These are phyloP conservation scores for Polydesmus complanatus DNA, from an alignment of 2,888 invertebrate species.

Conservation along the genomic window DNA sequence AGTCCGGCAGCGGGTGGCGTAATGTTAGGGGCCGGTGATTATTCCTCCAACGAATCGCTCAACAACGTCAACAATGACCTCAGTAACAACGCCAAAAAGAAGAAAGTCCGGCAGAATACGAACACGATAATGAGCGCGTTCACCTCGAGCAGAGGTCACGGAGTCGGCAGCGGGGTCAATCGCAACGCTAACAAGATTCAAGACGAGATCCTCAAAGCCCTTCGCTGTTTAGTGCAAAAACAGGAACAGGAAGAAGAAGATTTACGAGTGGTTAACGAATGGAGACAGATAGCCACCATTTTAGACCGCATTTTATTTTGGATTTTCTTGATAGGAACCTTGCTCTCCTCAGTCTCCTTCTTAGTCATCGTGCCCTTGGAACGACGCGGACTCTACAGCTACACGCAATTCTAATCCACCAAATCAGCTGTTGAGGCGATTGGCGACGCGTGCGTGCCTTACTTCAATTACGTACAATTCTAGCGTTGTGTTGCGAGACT, in stretches of 20 bases:
- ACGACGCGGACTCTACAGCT: constrained; percentile 13
- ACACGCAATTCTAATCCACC: too few species aligned
- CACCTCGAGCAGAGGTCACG: constrained; percentile 1
- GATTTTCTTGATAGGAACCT: constrained; percentile 39
- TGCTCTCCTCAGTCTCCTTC: constrained; percentile 36
- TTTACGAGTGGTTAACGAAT: constrained; percentile 38
- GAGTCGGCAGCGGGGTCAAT: not conserved
- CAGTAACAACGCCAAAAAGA: not conserved
- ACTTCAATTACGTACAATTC: too few species aligned
- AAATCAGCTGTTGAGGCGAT: too few species aligned
- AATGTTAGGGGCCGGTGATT: constrained; percentile 24
- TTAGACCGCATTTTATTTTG: constrained; percentile 42
- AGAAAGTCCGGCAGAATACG: constrained; percentile 7
- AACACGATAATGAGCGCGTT: constrained; percentile 1
- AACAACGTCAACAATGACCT: constrained; percentile 16
- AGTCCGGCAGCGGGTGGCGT: too few species aligned
- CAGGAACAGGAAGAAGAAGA: constrained; percentile 36
- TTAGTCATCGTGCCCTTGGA: constrained; percentile 37
- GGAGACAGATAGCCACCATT: constrained; percentile 40
- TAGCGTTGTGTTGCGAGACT: too few species aligned
- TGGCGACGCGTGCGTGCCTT: too few species aligned
- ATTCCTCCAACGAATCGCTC: constrained; percentile 20
- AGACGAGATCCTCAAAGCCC: constrained; percentile 35
- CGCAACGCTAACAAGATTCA: constrained; percentile 23
- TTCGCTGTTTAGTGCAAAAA: constrained; percentile 35